Evolutionary conservation across 2,113 vertebrate genomes (phyloP).

Genomic region (Pseudorectes ferrugineus): DNA sequence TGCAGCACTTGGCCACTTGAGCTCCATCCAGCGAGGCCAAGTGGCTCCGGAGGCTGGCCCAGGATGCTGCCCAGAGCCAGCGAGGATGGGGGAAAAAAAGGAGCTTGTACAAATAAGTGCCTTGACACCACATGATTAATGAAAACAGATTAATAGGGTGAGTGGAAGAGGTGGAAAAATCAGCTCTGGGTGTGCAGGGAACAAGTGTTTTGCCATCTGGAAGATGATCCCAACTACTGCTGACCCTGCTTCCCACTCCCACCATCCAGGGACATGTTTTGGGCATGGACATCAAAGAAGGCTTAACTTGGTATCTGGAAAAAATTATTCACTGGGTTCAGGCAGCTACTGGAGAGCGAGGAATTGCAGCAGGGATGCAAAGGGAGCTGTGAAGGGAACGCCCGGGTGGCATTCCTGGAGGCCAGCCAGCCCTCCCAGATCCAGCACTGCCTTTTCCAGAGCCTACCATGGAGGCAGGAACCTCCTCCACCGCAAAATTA

Average conservation of each 20-base stretch:
- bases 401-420: background rate
- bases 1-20: background rate
- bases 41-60: background rate
- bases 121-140: background rate
- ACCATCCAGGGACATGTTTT: background rate
- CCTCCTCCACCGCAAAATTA: background rate
- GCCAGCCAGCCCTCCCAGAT: slow-evolving; percentile 1
- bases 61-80: background rate
- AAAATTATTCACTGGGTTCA: background rate
- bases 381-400: background rate
- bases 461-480: background rate
- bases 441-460: background rate
- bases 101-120: background rate
- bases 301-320: background rate
- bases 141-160: background rate
- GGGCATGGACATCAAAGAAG: background rate
- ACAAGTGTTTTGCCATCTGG: slow-evolving; percentile 27
- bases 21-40: background rate
- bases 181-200: background rate
- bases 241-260: background rate
- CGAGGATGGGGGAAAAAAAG: background rate
- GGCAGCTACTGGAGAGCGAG: background rate
- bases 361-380: background rate
- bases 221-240: background rate
- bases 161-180: background rate